Conservation (phyloP, 2,888 invertebrate species). For the Acutogordius australiensis region DNA sequence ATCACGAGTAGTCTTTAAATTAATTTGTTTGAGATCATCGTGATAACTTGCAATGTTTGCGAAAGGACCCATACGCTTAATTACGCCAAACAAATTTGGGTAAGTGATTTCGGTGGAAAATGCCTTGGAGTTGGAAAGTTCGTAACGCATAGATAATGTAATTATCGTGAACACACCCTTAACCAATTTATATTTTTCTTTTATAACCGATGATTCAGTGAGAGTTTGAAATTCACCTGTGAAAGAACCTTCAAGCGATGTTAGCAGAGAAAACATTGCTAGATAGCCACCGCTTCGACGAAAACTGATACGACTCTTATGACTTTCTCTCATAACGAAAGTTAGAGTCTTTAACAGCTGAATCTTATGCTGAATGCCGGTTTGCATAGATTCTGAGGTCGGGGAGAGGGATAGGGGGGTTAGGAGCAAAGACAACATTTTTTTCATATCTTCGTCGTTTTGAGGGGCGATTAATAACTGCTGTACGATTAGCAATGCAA, state of each 20-base stretch:
- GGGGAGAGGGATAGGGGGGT: slow-evolving; percentile 69
- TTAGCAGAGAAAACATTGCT: slow-evolving; percentile 72
- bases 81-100: slow-evolving; percentile 65
- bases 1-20: no score
- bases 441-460: slow-evolving; percentile 82
- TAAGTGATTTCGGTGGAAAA: slow-evolving; percentile 84
- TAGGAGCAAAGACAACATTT: slow-evolving; percentile 31
- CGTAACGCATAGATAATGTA: slow-evolving; percentile 87
- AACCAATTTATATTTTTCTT: slow-evolving; percentile 17
- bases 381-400: slow-evolving; percentile 41
- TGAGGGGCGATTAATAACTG: slow-evolving; percentile 61
- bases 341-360: slow-evolving; percentile 60
- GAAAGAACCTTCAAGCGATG: slow-evolving; percentile 47
- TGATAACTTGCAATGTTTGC: background rate
- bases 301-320: slow-evolving; percentile 75
- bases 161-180: slow-evolving; percentile 62
- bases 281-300: slow-evolving; percentile 91
- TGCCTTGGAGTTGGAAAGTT: slow-evolving; percentile 91
- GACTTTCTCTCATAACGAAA: slow-evolving; percentile 67
- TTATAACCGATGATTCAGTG: background rate
- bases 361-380: slow-evolving; percentile 53
- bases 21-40: background rate
- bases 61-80: slow-evolving; percentile 70
- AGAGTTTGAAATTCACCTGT: slow-evolving; percentile 17
- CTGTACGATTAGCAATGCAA: slow-evolving; percentile 40